These are phyloP conservation scores for Staurois parvus DNA, from an alignment of 2,797 vertebrate genomes.

Conservation along the genomic window DNA sequence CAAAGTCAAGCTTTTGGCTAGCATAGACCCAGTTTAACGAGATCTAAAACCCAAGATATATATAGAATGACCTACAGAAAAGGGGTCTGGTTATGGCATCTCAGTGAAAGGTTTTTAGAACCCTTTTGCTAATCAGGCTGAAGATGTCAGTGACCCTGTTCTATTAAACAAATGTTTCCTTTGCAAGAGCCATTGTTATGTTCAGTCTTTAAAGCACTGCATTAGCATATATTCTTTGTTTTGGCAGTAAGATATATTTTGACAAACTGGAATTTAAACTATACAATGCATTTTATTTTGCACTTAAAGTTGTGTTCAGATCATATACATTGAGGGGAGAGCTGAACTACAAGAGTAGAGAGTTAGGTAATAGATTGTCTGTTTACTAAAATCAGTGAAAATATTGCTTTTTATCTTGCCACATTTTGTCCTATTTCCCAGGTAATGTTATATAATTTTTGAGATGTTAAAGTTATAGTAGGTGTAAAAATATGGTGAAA, in stretches of 20 bases:
- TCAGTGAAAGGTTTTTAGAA: slow-evolving; percentile 1
- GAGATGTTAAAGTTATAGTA: too few species aligned
- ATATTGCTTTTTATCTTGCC: neutral
- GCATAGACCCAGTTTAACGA: neutral
- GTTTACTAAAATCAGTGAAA: neutral
- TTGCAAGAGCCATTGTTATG: neutral
- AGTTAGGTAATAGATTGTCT: neutral
- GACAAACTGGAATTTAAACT: too few species aligned
- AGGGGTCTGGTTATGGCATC: neutral
- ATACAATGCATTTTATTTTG: neutral
- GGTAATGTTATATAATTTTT: neutral
- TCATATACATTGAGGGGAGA: neutral
- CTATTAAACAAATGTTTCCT: neutral
- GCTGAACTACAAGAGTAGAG: neutral
- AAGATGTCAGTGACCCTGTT: neutral
- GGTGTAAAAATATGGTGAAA: too few species aligned
- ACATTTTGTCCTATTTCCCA: neutral
- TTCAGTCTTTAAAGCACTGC: neutral
- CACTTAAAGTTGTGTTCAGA: neutral
- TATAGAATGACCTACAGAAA: neutral
- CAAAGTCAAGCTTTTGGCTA: neutral
- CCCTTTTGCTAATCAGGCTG: slow-evolving; percentile 2
- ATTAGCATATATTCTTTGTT: neutral
- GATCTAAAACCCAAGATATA: neutral
- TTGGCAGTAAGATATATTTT: neutral